Evolutionary conservation across 2,113 vertebrate species (phyloP).

Genomic region (Arenaria interpres): DNA sequence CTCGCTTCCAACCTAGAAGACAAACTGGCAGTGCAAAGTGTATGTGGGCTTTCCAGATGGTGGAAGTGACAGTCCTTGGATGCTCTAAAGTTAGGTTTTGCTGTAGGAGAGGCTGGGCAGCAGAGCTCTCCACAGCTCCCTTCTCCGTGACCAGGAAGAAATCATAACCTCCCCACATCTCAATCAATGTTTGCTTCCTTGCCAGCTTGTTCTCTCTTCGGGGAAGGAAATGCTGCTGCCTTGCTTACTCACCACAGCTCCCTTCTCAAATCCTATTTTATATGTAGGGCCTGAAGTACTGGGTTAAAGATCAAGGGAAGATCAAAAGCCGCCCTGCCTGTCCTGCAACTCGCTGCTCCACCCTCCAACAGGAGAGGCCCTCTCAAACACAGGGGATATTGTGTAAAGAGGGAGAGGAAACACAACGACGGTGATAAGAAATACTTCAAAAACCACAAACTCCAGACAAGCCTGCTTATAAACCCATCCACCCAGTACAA

Average conservation of each 20-base stretch:
- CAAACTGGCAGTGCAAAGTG: neutral
- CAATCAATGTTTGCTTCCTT: neutral
- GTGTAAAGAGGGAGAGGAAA: neutral
- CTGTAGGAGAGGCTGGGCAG: neutral
- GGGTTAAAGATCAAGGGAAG: slow-evolving; percentile 53
- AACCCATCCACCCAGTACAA: neutral
- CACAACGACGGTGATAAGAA: neutral
- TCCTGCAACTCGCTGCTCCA: slow-evolving; percentile 1
- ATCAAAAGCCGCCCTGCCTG: neutral
- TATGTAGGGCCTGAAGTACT: slow-evolving; percentile 15
- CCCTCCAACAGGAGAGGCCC: slow-evolving; percentile 10
- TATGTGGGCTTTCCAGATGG: neutral
- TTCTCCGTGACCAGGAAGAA: neutral
- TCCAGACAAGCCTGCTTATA: neutral
- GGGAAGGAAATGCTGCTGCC: neutral
- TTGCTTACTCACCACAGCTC: slow-evolving; percentile 7
- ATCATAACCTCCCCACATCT: neutral
- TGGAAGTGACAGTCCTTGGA: neutral
- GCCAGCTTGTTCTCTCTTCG: slow-evolving; percentile 6
- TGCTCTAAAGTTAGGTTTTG: neutral
- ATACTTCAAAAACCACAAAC: neutral
- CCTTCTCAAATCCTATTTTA: neutral
- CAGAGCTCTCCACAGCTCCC: neutral
- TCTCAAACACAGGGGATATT: neutral
- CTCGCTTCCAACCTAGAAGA: neutral